Conservation (phyloP, 2,888 invertebrate genomes). For the Cryptophagus acutangulus region DNA sequence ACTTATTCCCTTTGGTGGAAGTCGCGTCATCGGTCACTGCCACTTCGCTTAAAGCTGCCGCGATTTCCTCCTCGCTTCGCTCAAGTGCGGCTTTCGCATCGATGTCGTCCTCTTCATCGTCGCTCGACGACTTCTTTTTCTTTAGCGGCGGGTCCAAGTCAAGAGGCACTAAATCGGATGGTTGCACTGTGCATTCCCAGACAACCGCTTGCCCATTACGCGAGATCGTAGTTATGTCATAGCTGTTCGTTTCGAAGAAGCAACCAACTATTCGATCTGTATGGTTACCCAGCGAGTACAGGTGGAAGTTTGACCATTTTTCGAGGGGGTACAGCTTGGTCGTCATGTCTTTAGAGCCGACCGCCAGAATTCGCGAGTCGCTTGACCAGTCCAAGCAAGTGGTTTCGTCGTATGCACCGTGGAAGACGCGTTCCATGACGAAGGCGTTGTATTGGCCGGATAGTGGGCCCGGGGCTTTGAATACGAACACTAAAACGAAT, state of each 20-base stretch:
- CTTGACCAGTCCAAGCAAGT: conserved; percentile 88
- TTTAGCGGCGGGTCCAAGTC: conserved; percentile 51
- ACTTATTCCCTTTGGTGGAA: conserved; percentile 46
- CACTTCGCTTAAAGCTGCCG: conserved; percentile 44
- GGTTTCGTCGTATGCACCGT: conserved; percentile 77
- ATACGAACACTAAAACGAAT: conserved; percentile 67
- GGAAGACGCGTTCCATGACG: conserved; percentile 74
- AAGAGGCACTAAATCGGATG: conserved; percentile 59
- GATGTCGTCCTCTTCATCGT: conserved; percentile 66
- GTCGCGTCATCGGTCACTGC: conserved; percentile 46
- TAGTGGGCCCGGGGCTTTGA: conserved; percentile 76
- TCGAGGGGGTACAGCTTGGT: conserved; percentile 76
- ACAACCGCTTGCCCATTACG: conserved; percentile 78
- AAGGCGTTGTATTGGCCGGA: conserved; percentile 85
- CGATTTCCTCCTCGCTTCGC: conserved; percentile 48
- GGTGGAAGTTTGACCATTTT: conserved; percentile 63
- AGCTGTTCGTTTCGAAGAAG: conserved; percentile 81
- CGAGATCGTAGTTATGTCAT: conserved; percentile 79
- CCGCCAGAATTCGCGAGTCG: conserved; percentile 84
- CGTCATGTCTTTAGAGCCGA: conserved; percentile 87
- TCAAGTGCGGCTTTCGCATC: conserved; percentile 57
- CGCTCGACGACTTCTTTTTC: conserved; percentile 38
- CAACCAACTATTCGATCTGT: conserved; percentile 78
- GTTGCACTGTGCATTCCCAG: conserved; percentile 80
- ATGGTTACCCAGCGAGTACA: conserved; percentile 77